Evolutionary conservation across 2,797 vertebrate genomes (phyloP).

Genomic region (Numenius phaeopus): DNA sequence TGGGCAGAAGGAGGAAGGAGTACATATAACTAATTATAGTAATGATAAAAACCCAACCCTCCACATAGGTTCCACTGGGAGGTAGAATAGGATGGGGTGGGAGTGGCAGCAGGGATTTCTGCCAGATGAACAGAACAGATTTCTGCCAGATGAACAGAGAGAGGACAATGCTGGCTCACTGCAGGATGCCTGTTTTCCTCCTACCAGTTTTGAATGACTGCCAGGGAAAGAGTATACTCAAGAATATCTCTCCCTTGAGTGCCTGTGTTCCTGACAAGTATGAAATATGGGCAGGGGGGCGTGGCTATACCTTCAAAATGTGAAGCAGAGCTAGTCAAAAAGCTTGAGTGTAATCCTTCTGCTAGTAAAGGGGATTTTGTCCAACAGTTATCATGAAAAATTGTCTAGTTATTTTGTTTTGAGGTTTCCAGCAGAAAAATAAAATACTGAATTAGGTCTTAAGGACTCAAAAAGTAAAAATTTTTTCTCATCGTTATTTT

Average conservation of each 20-base stretch:
- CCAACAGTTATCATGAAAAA: neutral
- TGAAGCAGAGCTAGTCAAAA: neutral
- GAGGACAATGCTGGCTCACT: constrained; percentile 34
- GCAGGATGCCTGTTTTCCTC: constrained; percentile 31
- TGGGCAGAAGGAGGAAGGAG: neutral
- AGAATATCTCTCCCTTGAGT: neutral
- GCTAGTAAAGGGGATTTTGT: neutral
- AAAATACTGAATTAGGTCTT: neutral
- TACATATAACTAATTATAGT: neutral
- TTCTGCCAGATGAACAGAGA: constrained; percentile 36
- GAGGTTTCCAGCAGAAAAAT: neutral
- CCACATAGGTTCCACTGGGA: neutral
- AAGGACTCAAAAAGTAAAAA: neutral
- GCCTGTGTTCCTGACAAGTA: neutral
- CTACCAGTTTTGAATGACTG: constrained; percentile 32
- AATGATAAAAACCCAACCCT: neutral
- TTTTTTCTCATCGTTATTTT: neutral
- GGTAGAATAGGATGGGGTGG: neutral
- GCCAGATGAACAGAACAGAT: constrained; percentile 21
- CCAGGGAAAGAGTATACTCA: neutral
- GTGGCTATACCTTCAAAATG: neutral
- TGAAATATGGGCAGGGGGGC: neutral
- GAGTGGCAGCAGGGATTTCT: constrained; percentile 16
- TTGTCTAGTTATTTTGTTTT: neutral
- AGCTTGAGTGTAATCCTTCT: neutral